phyloP scores from a whole-genome alignment of 2,888 invertebrate species.

The Himalopsyche japonica region DNA sequence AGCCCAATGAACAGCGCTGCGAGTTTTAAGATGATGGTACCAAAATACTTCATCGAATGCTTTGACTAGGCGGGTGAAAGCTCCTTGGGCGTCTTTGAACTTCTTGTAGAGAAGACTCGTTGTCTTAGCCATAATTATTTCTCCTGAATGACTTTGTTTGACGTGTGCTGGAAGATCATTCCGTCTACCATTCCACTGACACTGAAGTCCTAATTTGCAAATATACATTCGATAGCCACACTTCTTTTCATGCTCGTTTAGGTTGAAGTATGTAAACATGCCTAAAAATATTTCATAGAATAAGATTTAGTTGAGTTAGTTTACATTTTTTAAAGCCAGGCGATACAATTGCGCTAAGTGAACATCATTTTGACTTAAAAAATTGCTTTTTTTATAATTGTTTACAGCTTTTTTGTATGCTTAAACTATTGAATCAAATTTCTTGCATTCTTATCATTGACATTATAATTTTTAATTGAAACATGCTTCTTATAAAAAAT shows the following conservation, averaged over 20 bases:
- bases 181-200: background rate
- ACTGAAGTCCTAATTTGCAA: conserved; percentile 1
- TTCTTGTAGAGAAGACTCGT: background rate
- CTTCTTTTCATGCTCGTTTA: background rate
- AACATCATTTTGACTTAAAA: too few relatives aligned
- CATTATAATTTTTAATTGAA: too few relatives aligned
- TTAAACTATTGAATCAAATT: too few relatives aligned
- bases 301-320: too few relatives aligned
- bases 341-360: too few relatives aligned
- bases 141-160: background rate
- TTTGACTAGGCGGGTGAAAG: background rate
- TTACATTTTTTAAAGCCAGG: too few relatives aligned
- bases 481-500: too few relatives aligned
- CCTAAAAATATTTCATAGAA: background rate
- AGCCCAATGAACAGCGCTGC: conserved; percentile 9
- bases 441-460: too few relatives aligned
- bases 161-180: background rate
- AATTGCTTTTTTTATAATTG: too few relatives aligned
- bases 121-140: conserved; percentile 2
- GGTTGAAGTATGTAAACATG: background rate
- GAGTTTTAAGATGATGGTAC: conserved; percentile 7
- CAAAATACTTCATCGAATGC: conserved; percentile 20
- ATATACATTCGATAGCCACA: background rate
- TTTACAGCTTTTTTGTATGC: too few relatives aligned
- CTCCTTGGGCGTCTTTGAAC: conserved; percentile 2